Conservation (phyloP, 2,888 invertebrate genomes). For the Cecidostiba fungosa region DNA sequence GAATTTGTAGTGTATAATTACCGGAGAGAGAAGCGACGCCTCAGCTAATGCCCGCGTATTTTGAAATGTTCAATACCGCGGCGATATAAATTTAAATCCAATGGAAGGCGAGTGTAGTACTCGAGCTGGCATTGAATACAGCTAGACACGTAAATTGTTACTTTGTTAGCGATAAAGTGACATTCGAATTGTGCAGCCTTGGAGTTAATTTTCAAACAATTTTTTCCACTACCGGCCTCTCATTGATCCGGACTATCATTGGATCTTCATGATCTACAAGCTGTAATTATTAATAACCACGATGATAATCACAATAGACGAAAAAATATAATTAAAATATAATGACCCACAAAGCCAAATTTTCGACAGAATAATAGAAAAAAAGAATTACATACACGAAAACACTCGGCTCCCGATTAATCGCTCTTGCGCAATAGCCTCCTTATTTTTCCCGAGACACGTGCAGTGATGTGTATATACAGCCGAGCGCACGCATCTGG, state of each 20-base stretch:
- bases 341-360: background rate
- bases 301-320: background rate
- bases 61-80: background rate
- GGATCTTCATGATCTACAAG: background rate
- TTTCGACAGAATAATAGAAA: background rate
- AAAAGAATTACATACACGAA: background rate
- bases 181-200: conserved; percentile 32
- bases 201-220: conserved; percentile 26
- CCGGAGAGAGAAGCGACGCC: background rate
- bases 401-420: conserved; percentile 19
- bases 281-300: too few relatives aligned
- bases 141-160: conserved; percentile 19
- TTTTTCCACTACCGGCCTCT: background rate
- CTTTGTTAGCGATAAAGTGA: conserved; percentile 24
- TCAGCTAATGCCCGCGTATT: too few relatives aligned
- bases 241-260: background rate
- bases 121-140: background rate
- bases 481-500: conserved; percentile 29
- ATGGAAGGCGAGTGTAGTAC: background rate
- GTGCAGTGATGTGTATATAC: background rate
- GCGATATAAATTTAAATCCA: conserved; percentile 38
- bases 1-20: background rate
- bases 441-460: conserved; percentile 17
- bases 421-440: conserved; percentile 44
- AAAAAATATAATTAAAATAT: background rate